Base-by-base conservation (phyloP, 2,888 invertebrate genomes). In the Toxonevra muliebris region DNA sequence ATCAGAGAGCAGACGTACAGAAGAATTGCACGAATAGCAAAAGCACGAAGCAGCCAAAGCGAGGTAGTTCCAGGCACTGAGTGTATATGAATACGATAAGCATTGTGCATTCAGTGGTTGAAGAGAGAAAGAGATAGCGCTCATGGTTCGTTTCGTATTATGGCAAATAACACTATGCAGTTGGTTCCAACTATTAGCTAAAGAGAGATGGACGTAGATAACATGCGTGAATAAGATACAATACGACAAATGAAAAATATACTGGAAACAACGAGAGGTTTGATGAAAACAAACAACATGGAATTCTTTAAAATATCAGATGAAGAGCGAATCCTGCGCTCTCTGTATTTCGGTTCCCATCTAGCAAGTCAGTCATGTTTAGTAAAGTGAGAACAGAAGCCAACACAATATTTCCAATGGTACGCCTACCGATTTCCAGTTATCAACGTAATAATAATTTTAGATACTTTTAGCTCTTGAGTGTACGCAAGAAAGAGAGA, bases 391-490 rank as follows among this genome's bases (percentile, higher is more conserved):
- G 13, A 50, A 45, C 41, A 45, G 48, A 17, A 64, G 30, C 15
- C 15, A 48, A 40, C 12, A 19, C 50, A 17, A 15, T 52, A 57
- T 68, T 81, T 81, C 80, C 80, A 82, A 76, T 76, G 80, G 74
- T 71, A 77, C 80, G 80, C 80, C 82, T 80, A 81, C 80, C 75
- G 76, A 68, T 59, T 68, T 68, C 45, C 40, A 64, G 43, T 42
- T 62, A 42, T 20, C 54, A 17, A n/a, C 41, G 7, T 30, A 4
- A 30, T 30, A 7, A 30, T 30, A 30, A 30, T 2, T 30, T 30
- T 7, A 30, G 48, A 17, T 9, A 9, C 41, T 15, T 61, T 13
- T 45, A 30, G 41, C 58, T 50, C n/a, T 8, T 8, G 40, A 9
- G 19, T 4, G 12, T 52, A 30, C 40, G 58, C 52, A 61, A 65